Conservation (phyloP, 2,797 vertebrate species). For the Gymnodraco acuticeps region DNA sequence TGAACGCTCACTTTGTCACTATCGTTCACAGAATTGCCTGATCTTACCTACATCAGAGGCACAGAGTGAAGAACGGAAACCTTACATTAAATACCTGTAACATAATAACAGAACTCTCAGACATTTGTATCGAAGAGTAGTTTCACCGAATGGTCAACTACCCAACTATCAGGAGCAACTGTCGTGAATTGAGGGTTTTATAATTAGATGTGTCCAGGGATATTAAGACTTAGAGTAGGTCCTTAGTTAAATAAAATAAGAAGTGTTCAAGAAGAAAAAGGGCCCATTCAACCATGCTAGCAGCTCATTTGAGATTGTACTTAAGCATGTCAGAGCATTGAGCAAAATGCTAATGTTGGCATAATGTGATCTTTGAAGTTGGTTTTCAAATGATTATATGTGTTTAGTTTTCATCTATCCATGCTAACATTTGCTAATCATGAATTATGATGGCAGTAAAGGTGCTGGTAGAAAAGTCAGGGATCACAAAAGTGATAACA, state of each 20-base stretch:
- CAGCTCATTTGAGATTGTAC: not conserved
- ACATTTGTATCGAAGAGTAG: not conserved
- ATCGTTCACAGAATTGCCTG: rapidly evolving
- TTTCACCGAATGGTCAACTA: too few species aligned
- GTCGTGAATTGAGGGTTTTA: too few species aligned
- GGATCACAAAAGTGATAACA: not conserved
- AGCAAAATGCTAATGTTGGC: not conserved
- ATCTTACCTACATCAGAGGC: not conserved
- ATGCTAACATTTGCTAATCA: not conserved
- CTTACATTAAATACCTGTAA: not conserved
- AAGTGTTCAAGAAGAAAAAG: not conserved
- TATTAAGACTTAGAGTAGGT: too few species aligned
- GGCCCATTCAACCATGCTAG: not conserved
- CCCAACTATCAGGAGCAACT: too few species aligned
- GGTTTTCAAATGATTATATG: too few species aligned
- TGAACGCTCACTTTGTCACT: not conserved
- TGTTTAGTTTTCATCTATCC: too few species aligned
- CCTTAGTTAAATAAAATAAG: too few species aligned
- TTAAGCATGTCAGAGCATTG: not conserved
- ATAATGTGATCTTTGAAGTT: not conserved
- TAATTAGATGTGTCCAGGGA: too few species aligned
- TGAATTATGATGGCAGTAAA: too few species aligned
- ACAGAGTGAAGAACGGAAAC: not conserved
- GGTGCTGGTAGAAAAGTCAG: not conserved
- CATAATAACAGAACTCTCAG: not conserved